Percentiles rank a stretch among this genome's conserved stretches.
Conservation (phyloP, 2,888 invertebrate species). For the Argynnis bischoffii region DNA sequence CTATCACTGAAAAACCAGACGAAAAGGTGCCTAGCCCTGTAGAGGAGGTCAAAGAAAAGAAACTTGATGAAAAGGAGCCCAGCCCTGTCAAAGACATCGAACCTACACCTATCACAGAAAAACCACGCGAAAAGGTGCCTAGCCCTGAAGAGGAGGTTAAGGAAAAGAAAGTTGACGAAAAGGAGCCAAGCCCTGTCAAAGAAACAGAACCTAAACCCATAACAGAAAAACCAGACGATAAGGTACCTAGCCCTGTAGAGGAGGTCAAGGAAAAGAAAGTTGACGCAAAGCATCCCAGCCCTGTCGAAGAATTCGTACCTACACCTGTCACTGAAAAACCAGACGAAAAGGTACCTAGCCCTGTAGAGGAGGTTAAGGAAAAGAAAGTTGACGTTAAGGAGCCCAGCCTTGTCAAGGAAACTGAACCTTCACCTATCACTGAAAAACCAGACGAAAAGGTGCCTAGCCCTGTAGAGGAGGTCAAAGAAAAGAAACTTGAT, state of each 20-base stretch:
- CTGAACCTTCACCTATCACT: conserved; percentile 16
- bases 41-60: too few relatives aligned
- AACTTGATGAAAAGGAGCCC: too few relatives aligned
- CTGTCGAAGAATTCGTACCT: conserved; percentile 22
- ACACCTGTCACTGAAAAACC: background rate
- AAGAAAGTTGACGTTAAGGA: conserved; percentile 28
- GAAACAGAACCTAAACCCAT: conserved; percentile 29
- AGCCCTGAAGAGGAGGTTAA: background rate
- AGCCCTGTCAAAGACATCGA: too few relatives aligned
- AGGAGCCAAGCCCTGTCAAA: conserved; percentile 27
- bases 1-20: too few relatives aligned
- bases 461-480: conserved; percentile 33
- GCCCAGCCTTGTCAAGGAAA: conserved; percentile 28
- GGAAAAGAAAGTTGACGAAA: conserved; percentile 2
- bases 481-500: background rate
- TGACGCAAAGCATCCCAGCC: conserved; percentile 29
- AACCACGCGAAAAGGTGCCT: too few relatives aligned
- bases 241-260: conserved; percentile 28
- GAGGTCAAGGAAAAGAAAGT: conserved; percentile 18
- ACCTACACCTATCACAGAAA: too few relatives aligned
- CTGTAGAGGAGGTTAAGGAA: conserved; percentile 9
- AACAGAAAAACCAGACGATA: conserved; percentile 24
- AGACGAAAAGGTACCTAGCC: conserved; percentile 32
- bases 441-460: conserved; percentile 26
- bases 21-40: too few relatives aligned